Percentiles rank a stretch among this genome's conserved stretches.
Evolutionary conservation across 2,888 invertebrate species (phyloP).

Genomic region (Thereva nobilitata): DNA sequence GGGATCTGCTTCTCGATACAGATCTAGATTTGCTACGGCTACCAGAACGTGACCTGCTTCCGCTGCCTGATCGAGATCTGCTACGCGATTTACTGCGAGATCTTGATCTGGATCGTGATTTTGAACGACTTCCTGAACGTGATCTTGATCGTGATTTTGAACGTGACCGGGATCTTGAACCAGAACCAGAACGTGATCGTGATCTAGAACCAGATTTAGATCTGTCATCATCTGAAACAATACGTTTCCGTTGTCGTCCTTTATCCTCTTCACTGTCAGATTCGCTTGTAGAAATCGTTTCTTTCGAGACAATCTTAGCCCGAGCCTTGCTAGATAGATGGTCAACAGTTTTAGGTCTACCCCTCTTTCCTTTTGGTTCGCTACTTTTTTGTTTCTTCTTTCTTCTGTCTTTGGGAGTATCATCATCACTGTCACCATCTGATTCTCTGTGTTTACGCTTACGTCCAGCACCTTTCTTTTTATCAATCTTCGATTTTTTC

Average conservation of each 20-base stretch:
- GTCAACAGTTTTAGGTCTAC: constrained; percentile 58
- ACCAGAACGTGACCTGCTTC: constrained; percentile 54
- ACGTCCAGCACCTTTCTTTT: constrained; percentile 58
- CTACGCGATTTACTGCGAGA: constrained; percentile 55
- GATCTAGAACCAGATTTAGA: constrained; percentile 48
- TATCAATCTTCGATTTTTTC: constrained; percentile 54
- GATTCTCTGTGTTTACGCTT: constrained; percentile 54
- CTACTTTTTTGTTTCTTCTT: constrained; percentile 43
- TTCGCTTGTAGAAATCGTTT: constrained; percentile 90
- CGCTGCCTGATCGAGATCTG: constrained; percentile 49
- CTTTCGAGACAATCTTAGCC: constrained; percentile 88
- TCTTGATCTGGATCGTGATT: constrained; percentile 44
- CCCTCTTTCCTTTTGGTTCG: constrained; percentile 45
- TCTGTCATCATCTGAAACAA: constrained; percentile 66
- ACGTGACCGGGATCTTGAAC: constrained; percentile 52
- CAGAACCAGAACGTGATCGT: constrained; percentile 50
- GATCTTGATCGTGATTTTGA: constrained; percentile 50
- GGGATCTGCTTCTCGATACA: constrained; percentile 39
- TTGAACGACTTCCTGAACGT: constrained; percentile 44
- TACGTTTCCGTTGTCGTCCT: constrained; percentile 62
- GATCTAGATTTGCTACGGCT: constrained; percentile 59
- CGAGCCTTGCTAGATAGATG: constrained; percentile 84
- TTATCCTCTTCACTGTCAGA: constrained; percentile 65
- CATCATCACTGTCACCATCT: constrained; percentile 68
- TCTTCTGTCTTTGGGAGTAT: constrained; percentile 66